These are phyloP conservation scores for Enteromius treurensis DNA, from an alignment of 2,797 vertebrate genomes.

Conservation along the genomic window DNA sequence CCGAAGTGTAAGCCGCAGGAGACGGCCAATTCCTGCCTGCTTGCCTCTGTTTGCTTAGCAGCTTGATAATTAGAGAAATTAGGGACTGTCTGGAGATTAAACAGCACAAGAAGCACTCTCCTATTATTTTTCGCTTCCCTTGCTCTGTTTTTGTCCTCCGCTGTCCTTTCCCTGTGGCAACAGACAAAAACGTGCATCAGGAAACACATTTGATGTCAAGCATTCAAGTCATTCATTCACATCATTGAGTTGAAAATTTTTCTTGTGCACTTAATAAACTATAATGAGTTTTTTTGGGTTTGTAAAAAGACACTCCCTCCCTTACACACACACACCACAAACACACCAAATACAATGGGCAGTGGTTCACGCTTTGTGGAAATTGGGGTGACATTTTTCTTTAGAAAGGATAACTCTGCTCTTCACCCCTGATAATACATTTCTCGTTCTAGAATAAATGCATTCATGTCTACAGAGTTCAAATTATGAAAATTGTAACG, in stretches of 20 bases:
- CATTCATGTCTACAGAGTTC: neutral
- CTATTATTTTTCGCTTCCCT: slow-evolving; percentile 46
- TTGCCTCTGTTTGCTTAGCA: slow-evolving; percentile 46
- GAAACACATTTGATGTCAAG: slow-evolving; percentile 12
- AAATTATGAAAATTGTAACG: neutral
- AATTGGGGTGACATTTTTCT: slow-evolving; percentile 34
- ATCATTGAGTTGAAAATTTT: slow-evolving; percentile 21
- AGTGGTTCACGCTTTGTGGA: slow-evolving; percentile 41
- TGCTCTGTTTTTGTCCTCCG: slow-evolving; percentile 19
- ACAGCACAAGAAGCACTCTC: slow-evolving; percentile 38
- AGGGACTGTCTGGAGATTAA: slow-evolving; percentile 49
- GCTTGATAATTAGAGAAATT: slow-evolving; percentile 52
- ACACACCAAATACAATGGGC: slow-evolving; percentile 28
- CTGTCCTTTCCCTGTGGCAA: slow-evolving; percentile 17
- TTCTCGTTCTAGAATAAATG: slow-evolving; percentile 2
- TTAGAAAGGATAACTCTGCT: slow-evolving; percentile 17
- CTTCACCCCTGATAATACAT: slow-evolving; percentile 2
- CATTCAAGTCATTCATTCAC: slow-evolving; percentile 15
- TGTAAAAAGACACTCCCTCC: slow-evolving; percentile 14
- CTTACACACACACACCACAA: slow-evolving; percentile 36
- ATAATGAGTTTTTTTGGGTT: neutral
- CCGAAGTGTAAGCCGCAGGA: slow-evolving; percentile 44
- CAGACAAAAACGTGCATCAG: slow-evolving; percentile 20
- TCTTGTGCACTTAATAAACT: slow-evolving; percentile 14
- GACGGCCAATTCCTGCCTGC: slow-evolving; percentile 38